phyloP scores from a whole-genome alignment of 2,797 vertebrate genomes.

The Myotis daubentonii region DNA sequence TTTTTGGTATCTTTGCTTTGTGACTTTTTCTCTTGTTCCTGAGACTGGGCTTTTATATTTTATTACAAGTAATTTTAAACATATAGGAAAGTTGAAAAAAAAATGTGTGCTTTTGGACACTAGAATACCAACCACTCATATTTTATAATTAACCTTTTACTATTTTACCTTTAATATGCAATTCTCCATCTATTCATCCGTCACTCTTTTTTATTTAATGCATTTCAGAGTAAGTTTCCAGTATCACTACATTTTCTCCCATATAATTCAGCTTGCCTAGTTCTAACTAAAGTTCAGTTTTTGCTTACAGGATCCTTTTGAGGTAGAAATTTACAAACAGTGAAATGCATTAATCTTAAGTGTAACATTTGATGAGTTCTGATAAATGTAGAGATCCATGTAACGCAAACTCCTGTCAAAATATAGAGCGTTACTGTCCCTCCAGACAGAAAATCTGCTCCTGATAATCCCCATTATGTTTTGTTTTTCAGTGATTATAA shows the following conservation, averaged over 20 bases:
- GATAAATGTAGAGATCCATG: not conserved
- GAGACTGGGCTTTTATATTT: not conserved
- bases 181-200: not conserved
- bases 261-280: not conserved
- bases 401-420: not conserved
- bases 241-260: not conserved
- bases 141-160: not conserved
- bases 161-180: not conserved
- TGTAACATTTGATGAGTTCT: not conserved
- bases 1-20: not conserved
- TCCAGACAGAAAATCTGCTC: not conserved
- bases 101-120: not conserved
- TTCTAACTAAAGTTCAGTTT: not conserved
- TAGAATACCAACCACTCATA: not conserved
- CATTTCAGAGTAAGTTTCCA: constrained; percentile 5
- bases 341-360: not conserved
- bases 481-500: not conserved
- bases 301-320: not conserved
- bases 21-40: not conserved
- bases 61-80: not conserved
- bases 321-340: not conserved
- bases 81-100: not conserved
- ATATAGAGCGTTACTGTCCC: not conserved
- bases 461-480: not conserved
- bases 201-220: not conserved